Percentiles rank a stretch among this genome's conserved stretches.
These are phyloP conservation scores for Megaptera novaeangliae DNA, from an alignment of 2,113 vertebrate genomes.

Conservation along the genomic window DNA sequence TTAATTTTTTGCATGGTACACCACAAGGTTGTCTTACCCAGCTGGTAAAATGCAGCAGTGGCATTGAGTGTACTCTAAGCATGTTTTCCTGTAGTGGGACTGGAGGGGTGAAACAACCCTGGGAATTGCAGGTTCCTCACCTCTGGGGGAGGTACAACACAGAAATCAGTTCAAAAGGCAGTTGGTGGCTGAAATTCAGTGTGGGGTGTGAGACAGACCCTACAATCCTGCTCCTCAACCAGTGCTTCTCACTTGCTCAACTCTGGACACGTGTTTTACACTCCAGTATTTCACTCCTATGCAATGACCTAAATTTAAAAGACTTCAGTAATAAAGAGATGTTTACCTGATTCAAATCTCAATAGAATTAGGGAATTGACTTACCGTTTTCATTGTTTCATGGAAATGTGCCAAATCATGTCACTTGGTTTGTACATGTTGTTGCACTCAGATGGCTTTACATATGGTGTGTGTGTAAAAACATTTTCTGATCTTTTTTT, in stretches of 20 bases:
- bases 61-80: background rate
- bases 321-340: conserved; percentile 1
- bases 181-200: background rate
- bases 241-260: background rate
- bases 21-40: background rate
- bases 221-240: background rate
- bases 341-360: conserved; percentile 15
- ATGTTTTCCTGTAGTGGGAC: background rate
- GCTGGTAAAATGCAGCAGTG: background rate
- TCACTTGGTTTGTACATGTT: conserved; percentile 49
- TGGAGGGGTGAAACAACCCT: background rate
- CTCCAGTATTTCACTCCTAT: background rate
- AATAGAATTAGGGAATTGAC: background rate
- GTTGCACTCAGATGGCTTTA: conserved; percentile 52
- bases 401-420: conserved; percentile 49
- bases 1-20: background rate
- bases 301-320: conserved; percentile 48
- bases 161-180: background rate
- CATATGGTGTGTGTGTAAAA: conserved; percentile 65
- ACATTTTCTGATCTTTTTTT: conserved; percentile 44
- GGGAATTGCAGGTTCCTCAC: background rate
- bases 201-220: background rate
- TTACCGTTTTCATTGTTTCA: conserved; percentile 28
- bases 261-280: background rate
- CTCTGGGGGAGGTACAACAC: background rate